Conservation (phyloP, 2,888 invertebrate species). For the Oxystoma pomonae region DNA sequence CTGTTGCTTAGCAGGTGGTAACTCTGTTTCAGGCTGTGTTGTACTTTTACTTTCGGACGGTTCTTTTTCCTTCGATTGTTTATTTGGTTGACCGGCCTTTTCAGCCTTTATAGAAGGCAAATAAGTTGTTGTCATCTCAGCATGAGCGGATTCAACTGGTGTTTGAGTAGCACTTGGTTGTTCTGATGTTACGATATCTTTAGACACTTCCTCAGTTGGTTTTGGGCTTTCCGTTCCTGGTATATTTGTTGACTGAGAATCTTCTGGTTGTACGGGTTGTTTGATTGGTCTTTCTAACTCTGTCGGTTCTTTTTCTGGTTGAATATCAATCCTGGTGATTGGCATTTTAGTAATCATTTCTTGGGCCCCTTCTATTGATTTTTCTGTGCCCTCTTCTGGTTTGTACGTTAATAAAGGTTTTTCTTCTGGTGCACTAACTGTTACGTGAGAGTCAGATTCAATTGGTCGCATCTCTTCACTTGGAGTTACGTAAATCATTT, state of each 20-base stretch:
- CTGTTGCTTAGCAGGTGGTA: conserved; percentile 11
- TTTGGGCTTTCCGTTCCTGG: neutral
- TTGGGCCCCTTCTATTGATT: neutral
- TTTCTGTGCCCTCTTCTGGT: neutral
- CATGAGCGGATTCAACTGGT: neutral
- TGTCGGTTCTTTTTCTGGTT: neutral
- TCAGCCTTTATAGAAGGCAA: neutral
- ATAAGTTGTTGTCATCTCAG: neutral
- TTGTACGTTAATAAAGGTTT: neutral
- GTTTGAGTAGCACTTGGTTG: conserved; percentile 1
- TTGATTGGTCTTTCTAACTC: neutral
- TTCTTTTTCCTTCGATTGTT: conserved; percentile 9
- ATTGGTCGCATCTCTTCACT: conserved; percentile 16
- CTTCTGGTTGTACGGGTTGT: conserved; percentile 1
- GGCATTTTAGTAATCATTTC: neutral
- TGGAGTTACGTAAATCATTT: neutral
- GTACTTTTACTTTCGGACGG: neutral
- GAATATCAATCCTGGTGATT: neutral
- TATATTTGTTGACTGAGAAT: neutral
- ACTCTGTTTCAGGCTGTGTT: neutral
- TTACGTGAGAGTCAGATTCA: conserved; percentile 25
- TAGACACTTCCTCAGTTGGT: neutral
- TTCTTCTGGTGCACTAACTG: conserved; percentile 5
- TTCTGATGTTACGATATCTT: neutral
- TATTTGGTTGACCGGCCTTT: too few relatives aligned